Conservation (phyloP, 2,113 vertebrate species). For the Serinus canaria region DNA sequence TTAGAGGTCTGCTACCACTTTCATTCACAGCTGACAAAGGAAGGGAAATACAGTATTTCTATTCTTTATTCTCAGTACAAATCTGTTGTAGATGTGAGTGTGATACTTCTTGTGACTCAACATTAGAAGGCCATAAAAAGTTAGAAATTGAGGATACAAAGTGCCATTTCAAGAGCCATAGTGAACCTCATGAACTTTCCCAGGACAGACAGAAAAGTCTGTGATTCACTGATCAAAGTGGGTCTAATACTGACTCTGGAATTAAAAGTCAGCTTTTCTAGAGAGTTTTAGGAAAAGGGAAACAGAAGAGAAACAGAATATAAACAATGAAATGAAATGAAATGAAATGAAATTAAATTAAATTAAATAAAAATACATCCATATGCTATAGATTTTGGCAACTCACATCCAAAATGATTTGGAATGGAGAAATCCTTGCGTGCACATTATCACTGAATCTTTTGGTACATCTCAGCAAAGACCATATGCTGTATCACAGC, state of each 20-base stretch:
- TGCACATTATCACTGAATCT: conserved; percentile 18
- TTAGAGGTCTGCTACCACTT: conserved; percentile 2
- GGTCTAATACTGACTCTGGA: background rate
- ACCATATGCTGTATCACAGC: background rate
- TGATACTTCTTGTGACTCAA: background rate
- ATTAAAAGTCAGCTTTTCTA: background rate
- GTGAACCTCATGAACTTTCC: background rate
- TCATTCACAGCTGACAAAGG: background rate
- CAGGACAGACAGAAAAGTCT: background rate
- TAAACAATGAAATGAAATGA: background rate
- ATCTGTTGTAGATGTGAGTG: background rate
- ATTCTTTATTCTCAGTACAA: background rate
- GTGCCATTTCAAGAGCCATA: background rate
- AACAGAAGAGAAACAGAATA: background rate
- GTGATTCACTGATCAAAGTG: background rate
- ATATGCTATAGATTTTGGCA: background rate
- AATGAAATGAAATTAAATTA: background rate
- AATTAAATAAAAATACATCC: background rate
- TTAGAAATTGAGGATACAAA: background rate
- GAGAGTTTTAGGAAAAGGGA: background rate
- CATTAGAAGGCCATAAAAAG: background rate
- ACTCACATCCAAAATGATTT: background rate
- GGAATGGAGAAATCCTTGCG: background rate
- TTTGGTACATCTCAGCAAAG: conserved; percentile 8
- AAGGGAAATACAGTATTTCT: background rate